Base-by-base conservation (phyloP, 2,888 invertebrate species). In the Philopedon plagiatum region DNA sequence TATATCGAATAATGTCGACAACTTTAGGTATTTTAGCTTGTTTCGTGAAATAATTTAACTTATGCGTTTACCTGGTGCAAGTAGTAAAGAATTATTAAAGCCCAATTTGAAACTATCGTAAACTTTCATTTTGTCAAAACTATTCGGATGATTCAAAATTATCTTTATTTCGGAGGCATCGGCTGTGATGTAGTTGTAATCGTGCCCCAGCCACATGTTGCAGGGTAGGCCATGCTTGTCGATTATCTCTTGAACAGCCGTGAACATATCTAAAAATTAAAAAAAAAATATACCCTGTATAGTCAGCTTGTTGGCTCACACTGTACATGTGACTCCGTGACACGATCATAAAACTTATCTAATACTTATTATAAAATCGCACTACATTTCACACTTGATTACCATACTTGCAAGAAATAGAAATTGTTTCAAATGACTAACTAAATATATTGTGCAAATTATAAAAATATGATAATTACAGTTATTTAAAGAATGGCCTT, bases 121-220 rank as follows among this genome's bases (percentile, higher is more conserved):
- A 0, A 74, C n/a, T 1, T 13, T 58, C 56, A 64, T 66, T 63
- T 76, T 76, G 11, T 76, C 68, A n/a, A 73, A 61, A 19, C 65
- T 57, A 29, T 68, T 57, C 0, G 73, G 74, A 44, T 71, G 67
- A 34, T 75, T 76, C 4, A 76, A 15, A n/a, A 76, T 51, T 4
- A 61, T 56, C 63, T 70, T 74, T 23, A 76, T 34, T 64, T 76
- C 75, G 5, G 62, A 37, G 1, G 74, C 70, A 21, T 76, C 67
- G 3, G 72, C 71, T 0, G 75, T 76, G 15, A 74, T 41, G 62
- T 76, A 76, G 58, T 71, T 54, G 41, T 74, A 76, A 7, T 73
- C 66, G 32, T 76, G 76, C 1, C 76, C 73, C 8, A 76, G 34
- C 76, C 76, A 76, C 39, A 74, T 37, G 39, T 71, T 72, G 29